Evolutionary conservation across 2,113 vertebrate species (phyloP).

Genomic region (Erpornis zantholeuca): DNA sequence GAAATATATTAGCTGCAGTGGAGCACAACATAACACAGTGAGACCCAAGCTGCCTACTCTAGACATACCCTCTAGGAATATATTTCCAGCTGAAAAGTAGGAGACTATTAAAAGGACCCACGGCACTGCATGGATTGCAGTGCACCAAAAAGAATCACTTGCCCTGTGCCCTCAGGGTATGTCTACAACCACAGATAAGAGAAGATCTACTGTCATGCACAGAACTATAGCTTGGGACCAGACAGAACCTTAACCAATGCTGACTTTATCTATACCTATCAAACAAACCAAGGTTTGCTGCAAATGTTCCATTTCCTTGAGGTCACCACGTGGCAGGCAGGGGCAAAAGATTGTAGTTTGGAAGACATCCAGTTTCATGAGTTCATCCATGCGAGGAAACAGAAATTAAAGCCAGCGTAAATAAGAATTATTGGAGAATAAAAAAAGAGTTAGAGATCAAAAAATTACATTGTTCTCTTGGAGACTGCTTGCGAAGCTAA

Average conservation of each 20-base stretch:
- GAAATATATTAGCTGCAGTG: neutral
- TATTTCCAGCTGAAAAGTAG: neutral
- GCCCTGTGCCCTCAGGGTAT: neutral
- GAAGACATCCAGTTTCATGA: neutral
- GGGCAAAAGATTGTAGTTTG: neutral
- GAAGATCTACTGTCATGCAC: neutral
- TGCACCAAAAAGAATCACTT: neutral
- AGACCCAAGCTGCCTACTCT: neutral
- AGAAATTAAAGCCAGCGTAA: neutral
- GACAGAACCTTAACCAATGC: neutral
- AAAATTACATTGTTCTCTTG: neutral
- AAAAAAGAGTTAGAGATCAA: neutral
- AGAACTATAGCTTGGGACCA: neutral
- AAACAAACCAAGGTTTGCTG: neutral
- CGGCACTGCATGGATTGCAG: neutral
- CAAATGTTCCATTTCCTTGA: neutral
- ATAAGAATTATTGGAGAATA: neutral
- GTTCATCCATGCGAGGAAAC: neutral
- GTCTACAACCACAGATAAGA: neutral
- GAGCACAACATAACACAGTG: neutral
- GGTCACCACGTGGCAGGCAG: rapidly evolving
- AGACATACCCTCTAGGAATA: neutral
- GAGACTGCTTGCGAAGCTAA: neutral
- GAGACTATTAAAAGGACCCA: neutral
- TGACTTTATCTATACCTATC: neutral